These are phyloP conservation scores for Lasaia peninsularis DNA, from an alignment of 1,140 invertebrate genomes.

Conservation along the genomic window DNA sequence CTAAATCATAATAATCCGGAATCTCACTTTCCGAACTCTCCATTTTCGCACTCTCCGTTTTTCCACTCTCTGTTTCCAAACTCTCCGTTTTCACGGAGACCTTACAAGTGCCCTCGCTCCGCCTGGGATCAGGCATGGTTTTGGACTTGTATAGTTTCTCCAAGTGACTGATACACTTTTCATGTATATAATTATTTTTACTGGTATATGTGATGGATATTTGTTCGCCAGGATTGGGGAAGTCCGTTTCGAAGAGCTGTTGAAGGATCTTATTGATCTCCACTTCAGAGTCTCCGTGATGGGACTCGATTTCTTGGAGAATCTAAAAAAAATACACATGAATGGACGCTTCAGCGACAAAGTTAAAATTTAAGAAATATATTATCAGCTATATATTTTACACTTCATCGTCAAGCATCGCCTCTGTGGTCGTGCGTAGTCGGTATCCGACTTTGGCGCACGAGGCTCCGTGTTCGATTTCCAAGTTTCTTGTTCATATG, in stretches of 20 bases:
- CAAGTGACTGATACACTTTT: not conserved
- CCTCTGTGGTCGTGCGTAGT: too few relatives aligned
- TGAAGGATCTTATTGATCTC: constrained; percentile 78
- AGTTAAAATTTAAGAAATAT: too few relatives aligned
- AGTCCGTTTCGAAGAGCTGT: constrained; percentile 79
- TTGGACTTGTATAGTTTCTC: not conserved
- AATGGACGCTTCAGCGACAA: too few relatives aligned
- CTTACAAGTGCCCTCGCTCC: not conserved
- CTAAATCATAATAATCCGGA: constrained; percentile 4
- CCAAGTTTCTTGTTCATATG: too few relatives aligned
- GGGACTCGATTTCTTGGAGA: constrained; percentile 82
- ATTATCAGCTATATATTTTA: too few relatives aligned
- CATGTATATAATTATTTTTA: not conserved
- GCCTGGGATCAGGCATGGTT: not conserved
- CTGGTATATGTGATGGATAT: constrained; percentile 53
- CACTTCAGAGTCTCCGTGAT: constrained; percentile 81
- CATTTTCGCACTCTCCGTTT: not conserved
- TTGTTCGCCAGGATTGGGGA: constrained; percentile 79
- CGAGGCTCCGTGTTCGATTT: too few relatives aligned
- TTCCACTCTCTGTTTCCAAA: not conserved
- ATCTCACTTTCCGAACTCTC: not conserved
- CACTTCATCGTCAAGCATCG: too few relatives aligned
- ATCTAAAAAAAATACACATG: constrained; percentile 66
- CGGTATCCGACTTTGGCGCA: too few relatives aligned
- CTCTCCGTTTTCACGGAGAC: constrained; percentile 1